Evolutionary conservation across 2,888 invertebrate genomes (phyloP).

Genomic region (Baronia brevicornis): DNA sequence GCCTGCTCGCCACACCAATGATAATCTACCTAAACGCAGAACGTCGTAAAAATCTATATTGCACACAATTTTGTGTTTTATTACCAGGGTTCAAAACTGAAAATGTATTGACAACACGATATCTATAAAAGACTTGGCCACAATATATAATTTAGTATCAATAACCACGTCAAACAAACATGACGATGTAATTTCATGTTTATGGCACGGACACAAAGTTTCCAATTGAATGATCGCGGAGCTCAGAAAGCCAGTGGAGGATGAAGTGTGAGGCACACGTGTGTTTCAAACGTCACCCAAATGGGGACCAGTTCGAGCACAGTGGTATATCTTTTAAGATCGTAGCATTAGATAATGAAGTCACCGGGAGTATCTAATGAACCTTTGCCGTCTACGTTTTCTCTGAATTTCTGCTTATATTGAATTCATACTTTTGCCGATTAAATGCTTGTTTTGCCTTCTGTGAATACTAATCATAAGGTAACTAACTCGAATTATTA

Average conservation of each 20-base stretch:
- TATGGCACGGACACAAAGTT: conserved; percentile 21
- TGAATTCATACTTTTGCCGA: too few relatives aligned
- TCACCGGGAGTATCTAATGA: conserved; percentile 26
- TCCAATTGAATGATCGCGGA: conserved; percentile 22
- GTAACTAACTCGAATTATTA: too few relatives aligned
- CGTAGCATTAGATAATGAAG: conserved; percentile 52
- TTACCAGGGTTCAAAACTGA: conserved; percentile 21
- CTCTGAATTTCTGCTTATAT: too few relatives aligned
- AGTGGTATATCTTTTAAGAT: conserved; percentile 54
- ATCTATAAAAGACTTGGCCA: conserved; percentile 45
- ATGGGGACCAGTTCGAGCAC: conserved; percentile 56
- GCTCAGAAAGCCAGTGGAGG: conserved; percentile 29
- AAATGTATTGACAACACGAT: conserved; percentile 21
- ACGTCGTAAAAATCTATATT: conserved; percentile 28
- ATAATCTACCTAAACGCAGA: conserved; percentile 26
- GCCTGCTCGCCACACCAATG: conserved; percentile 60
- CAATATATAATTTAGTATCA: conserved; percentile 32
- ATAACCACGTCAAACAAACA: conserved; percentile 35
- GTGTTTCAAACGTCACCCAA: conserved; percentile 64
- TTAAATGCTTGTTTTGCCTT: too few relatives aligned
- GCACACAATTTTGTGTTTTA: conserved; percentile 27
- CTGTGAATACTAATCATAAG: too few relatives aligned
- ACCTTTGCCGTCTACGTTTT: conserved; percentile 25
- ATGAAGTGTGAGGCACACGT: conserved; percentile 62
- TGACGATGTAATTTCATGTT: conserved; percentile 23